phyloP scores from a whole-genome alignment of 2,888 invertebrate genomes.

The Pristionchus arcanus region DNA sequence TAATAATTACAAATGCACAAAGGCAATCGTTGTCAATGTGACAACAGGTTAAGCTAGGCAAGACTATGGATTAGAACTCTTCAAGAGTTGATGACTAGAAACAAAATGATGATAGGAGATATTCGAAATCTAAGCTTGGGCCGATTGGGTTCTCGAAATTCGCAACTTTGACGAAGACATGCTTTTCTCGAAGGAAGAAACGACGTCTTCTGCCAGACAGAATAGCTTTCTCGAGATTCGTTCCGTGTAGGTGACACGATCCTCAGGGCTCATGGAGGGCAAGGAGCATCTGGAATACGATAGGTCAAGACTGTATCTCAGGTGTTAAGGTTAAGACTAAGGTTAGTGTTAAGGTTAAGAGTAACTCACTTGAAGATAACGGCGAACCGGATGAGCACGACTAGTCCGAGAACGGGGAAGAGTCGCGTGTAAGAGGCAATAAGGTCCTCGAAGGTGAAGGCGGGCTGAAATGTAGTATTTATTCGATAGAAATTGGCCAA shows the following conservation, averaged over 20 bases:
- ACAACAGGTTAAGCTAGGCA: background rate
- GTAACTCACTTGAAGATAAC: slow-evolving; percentile 35
- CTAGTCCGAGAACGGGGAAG: background rate
- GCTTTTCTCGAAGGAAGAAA: background rate
- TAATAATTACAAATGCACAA: background rate
- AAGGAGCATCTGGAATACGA: background rate
- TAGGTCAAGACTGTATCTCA: background rate
- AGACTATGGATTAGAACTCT: background rate
- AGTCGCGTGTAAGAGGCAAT: background rate
- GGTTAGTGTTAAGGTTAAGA: background rate
- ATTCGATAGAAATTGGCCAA: too few species aligned
- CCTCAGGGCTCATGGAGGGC: background rate
- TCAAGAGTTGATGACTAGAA: background rate
- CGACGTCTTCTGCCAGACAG: background rate
- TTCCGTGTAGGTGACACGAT: background rate
- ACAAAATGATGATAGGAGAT: background rate
- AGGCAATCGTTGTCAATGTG: background rate
- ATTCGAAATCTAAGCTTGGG: background rate
- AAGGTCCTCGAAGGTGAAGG: background rate
- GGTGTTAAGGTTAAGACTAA: too few species aligned
- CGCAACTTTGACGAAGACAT: background rate
- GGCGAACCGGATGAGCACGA: background rate
- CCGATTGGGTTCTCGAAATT: background rate
- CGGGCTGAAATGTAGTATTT: background rate
- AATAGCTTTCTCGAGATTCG: background rate